A percentile compares a stretch with the other conserved stretches of the same genome.
These are phyloP conservation scores for Istiophorus platypterus DNA, from an alignment of 2,113 vertebrate species.

Conservation along the genomic window DNA sequence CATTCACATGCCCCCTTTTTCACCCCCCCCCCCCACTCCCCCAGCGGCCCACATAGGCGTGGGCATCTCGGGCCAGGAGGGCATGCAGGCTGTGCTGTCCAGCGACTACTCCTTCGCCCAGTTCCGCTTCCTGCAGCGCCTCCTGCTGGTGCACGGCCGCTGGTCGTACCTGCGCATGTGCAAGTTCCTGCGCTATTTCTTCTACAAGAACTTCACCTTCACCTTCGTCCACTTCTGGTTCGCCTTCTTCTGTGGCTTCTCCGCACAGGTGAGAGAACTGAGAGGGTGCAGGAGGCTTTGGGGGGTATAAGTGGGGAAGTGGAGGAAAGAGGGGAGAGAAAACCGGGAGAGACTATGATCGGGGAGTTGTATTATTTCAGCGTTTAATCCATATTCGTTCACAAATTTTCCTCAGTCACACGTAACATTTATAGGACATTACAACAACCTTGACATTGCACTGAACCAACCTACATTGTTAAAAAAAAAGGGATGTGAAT, in stretches of 20 bases:
- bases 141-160: conserved; percentile 95
- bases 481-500: too few relatives aligned
- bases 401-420: too few relatives aligned
- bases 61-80: conserved; percentile 95
- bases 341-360: too few relatives aligned
- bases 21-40: too few relatives aligned
- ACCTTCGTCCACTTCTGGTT: conserved; percentile 98
- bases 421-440: too few relatives aligned
- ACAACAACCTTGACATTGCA: too few relatives aligned
- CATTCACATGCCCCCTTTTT: not conserved
- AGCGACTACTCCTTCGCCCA: conserved; percentile 95
- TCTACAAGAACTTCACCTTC: conserved; percentile 99
- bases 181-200: conserved; percentile 98
- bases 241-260: conserved; percentile 97
- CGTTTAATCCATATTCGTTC: too few relatives aligned
- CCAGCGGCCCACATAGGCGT: conserved; percentile 96
- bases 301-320: too few relatives aligned
- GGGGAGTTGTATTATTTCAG: too few relatives aligned
- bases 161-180: conserved; percentile 99
- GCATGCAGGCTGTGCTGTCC: conserved; percentile 95
- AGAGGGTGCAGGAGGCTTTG: too few relatives aligned
- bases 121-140: conserved; percentile 94
- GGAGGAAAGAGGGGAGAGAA: too few relatives aligned
- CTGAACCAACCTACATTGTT: too few relatives aligned
- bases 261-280: conserved; percentile 90